Conservation (phyloP, 2,888 invertebrate genomes). For the Piscicola geometra region DNA sequence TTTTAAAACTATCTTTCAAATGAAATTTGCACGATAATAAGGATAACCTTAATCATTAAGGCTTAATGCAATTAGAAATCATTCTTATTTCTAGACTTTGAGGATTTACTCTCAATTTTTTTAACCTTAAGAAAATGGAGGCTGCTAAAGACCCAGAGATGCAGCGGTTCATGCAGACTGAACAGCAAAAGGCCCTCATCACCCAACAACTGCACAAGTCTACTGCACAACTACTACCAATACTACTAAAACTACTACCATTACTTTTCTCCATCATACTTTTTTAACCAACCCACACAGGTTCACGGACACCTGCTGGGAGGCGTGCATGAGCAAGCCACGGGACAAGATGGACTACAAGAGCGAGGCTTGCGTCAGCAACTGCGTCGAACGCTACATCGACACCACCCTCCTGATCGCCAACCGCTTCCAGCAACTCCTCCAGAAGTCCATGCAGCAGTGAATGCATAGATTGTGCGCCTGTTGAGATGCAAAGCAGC, state of each 20-base stretch:
- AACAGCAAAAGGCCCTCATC: neutral
- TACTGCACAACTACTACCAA: no score
- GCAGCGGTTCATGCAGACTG: neutral
- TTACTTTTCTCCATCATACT: no score
- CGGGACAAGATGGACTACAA: conserved; percentile 77
- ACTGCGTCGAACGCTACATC: conserved; percentile 89
- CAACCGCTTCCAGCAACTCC: conserved; percentile 65
- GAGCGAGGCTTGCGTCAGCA: conserved; percentile 82
- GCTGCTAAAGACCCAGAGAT: neutral
- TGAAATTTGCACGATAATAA: neutral
- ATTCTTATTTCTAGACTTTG: no score
- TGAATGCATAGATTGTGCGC: no score
- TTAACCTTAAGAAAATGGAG: neutral
- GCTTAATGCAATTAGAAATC: no score
- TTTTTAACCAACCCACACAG: conserved; percentile 85
- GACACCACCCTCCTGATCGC: conserved; percentile 84
- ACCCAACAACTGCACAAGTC: neutral
- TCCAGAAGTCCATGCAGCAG: conserved; percentile 37
- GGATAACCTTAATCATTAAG: neutral
- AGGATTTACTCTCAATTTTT: no score
- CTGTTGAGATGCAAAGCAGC: no score
- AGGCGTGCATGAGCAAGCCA: conserved; percentile 87
- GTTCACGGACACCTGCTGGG: conserved; percentile 92
- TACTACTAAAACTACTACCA: no score
- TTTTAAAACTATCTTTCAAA: neutral